Base-by-base conservation (phyloP, 2,797 vertebrate genomes). In the Chiroxiphia lanceolata region DNA sequence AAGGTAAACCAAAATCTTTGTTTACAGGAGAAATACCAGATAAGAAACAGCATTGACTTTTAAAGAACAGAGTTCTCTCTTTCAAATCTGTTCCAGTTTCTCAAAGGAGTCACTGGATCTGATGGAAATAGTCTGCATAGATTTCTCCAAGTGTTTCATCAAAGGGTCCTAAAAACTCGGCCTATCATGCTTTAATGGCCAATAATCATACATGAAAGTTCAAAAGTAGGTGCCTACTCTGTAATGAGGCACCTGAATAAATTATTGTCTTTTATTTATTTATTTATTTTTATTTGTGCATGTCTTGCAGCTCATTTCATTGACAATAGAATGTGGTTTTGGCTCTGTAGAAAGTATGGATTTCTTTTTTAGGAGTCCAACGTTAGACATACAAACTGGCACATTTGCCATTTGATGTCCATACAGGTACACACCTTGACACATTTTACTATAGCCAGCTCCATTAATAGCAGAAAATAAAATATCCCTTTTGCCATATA, bases 1-100 rank as follows among this genome's bases (percentile, higher is more conserved):
- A 87, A 87, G 21, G 11, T 69, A 56, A 56, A 69, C 33, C 21
- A 59, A 89, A 92, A 95, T 33, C 47, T 94, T 93, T 95, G 81
- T 96, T 95, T 96, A 95, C 63, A 56, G 47, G 48, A 92, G 64
- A 84, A 92, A 48, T 77, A 76, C 50, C n/a, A 42, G n/a, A 48
- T 47, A 89, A 87, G 60, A 77, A 38, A 71, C 11, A 87, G 54
- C 15, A 56, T 13, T 5, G 44, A 60, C 59, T 94, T 88, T 79
- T 87, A 84, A 92, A 92, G 42, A 86, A 12, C 25, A 48, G 81
- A 76, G 12, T 70, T 94, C 8, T 31, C 26, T 54, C 29, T 83
- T 64, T 70, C 50, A 82, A 67, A 93, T 82, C 74, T 82, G 27
- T 60, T 93, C 33, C 36, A 72, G 23, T 84, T 93, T 90, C 88